Conservation (phyloP, 2,797 vertebrate genomes). For the Enteromius afrohamiltoni region DNA sequence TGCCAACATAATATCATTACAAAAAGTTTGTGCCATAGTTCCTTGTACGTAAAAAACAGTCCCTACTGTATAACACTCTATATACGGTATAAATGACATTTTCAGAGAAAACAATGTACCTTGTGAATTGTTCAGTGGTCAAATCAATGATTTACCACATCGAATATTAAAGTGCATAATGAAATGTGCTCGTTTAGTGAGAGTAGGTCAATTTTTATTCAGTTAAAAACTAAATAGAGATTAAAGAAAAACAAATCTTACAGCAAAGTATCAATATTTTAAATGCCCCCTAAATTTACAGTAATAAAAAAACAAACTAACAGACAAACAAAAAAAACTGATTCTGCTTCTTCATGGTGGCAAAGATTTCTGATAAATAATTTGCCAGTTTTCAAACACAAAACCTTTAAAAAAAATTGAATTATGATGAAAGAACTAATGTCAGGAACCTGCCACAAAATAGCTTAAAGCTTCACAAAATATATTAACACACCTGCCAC, state of each 20-base stretch:
- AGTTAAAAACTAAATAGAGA: neutral
- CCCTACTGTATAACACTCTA: neutral
- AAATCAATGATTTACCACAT: neutral
- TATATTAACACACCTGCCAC: neutral
- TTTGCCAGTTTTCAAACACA: neutral
- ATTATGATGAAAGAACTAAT: neutral
- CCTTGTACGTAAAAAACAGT: neutral
- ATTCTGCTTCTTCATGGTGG: neutral
- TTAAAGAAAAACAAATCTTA: neutral
- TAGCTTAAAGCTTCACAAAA: neutral
- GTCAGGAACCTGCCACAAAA: neutral
- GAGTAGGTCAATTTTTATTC: neutral
- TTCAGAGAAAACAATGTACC: neutral
- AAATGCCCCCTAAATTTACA: neutral
- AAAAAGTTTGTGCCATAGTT: neutral
- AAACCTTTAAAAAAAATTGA: neutral
- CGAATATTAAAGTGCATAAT: conserved; percentile 49
- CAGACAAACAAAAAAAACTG: neutral
- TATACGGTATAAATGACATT: neutral
- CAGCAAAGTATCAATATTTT: neutral
- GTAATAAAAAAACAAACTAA: too few species aligned
- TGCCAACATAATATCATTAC: neutral
- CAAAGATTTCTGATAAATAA: neutral
- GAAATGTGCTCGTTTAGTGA: conserved; percentile 49
- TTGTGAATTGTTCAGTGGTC: conserved; percentile 21